These are phyloP conservation scores for Embidobia sp. DNA, from an alignment of 2,888 invertebrate genomes.

Conservation along the genomic window DNA sequence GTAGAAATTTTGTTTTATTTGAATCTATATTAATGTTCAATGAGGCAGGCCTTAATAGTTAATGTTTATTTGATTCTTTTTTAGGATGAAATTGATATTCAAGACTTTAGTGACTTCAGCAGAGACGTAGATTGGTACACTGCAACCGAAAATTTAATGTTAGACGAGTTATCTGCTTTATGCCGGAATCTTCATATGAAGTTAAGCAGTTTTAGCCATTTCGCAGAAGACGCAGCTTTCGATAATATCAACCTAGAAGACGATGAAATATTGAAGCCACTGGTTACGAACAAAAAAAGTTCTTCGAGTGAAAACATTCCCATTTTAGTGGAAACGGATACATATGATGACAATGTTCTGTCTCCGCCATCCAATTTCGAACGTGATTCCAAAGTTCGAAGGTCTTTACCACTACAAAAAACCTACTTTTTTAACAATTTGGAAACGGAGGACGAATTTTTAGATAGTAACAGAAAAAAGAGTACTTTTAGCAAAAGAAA, in stretches of 20 bases:
- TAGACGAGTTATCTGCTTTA: conserved; percentile 79
- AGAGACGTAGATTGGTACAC: conserved; percentile 53
- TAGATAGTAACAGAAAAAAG: conserved; percentile 21
- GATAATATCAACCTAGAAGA: conserved; percentile 8
- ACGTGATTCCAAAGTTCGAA: conserved; percentile 85
- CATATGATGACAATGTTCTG: conserved; percentile 64
- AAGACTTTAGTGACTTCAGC: conserved; percentile 21
- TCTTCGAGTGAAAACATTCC: conserved; percentile 83
- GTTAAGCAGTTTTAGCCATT: conserved; percentile 75
- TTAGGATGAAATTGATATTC: conserved; percentile 15
- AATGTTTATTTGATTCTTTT: conserved; percentile 1
- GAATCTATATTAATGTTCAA: too few relatives aligned
- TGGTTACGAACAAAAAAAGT: conserved; percentile 79
- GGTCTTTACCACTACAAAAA: conserved; percentile 85
- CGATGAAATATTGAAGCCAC: conserved; percentile 44
- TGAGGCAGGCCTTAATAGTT: too few relatives aligned
- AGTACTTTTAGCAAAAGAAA: neutral
- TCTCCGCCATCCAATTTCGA: conserved; percentile 83
- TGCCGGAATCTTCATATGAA: conserved; percentile 82
- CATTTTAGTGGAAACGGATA: conserved; percentile 72
- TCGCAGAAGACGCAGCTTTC: conserved; percentile 8
- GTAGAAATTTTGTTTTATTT: too few relatives aligned
- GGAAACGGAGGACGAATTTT: conserved; percentile 7
- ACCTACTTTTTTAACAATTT: conserved; percentile 4
- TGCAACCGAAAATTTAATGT: conserved; percentile 60